Evolutionary conservation across 2,888 invertebrate genomes (phyloP), one percentile per base, ranked within the genome.

Genomic region (Xanthorhoe spadicearia): DNA sequence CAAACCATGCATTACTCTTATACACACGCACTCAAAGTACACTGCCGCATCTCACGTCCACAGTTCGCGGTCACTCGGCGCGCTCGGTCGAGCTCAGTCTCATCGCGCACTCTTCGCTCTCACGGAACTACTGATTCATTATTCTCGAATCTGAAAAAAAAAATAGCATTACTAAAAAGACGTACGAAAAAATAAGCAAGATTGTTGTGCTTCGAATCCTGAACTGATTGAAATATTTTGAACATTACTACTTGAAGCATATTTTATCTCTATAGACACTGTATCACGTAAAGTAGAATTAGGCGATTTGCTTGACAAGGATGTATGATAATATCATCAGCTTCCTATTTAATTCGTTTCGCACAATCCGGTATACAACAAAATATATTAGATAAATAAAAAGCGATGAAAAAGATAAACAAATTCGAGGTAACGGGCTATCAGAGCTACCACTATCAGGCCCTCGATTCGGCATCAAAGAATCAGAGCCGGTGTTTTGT

Each of bases 1-100:
- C 93, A 93, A 86, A 93, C 93, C 93, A 93, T 93, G 92, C 93
- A 93, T 92, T 89, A 88, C 87, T 87, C 88, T 91, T 91, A 86
- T 85, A 86, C 79, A 83, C 89, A 89, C 90, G 81, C 92, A 88
- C 90, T 89, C 73, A 80, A 84, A 90, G 90, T 90, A 87, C 90
- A 83, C 89, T 83, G 87, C 90, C 86, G 85, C 91, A 90, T 92
- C 82, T 86, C 89, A 83, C 81, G 82, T 85, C 80, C 77, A 77
- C 76, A 62, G 71, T 74, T 70, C 75, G 73, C 70, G 66, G 76
- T 78, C 77, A 82, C 81, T 77, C 76, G 67, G 70, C 75, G 72
- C 74, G 69, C 74, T 77, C 74, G 72, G 77, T 72, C 79, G 76
- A 77, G 74, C 71, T 81, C 81, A 84, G 79, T 83, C 79, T 82